These are phyloP conservation scores for Drosophila elegans DNA, from an alignment of 1,140 invertebrate species.

Conservation along the genomic window DNA sequence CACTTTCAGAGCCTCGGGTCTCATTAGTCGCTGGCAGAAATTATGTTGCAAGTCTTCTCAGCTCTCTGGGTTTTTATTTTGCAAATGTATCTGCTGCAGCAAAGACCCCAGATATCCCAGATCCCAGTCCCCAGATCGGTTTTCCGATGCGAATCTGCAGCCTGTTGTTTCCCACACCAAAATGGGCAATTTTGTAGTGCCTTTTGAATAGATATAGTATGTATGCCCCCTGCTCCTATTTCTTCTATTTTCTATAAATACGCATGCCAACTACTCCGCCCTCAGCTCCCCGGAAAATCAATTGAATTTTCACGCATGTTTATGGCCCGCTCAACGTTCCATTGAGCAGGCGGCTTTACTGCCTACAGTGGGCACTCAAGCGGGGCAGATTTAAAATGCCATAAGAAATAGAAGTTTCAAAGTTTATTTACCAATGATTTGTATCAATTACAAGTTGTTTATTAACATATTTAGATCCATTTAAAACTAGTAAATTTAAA, in stretches of 20 bases:
- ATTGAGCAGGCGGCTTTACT: constrained; percentile 7
- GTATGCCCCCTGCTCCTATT: not conserved
- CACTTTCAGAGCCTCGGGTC: constrained; percentile 21
- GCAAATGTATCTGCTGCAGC: constrained; percentile 18
- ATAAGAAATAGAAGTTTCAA: not conserved
- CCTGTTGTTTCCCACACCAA: constrained; percentile 58
- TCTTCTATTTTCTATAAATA: constrained; percentile 60
- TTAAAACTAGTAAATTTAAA: too few species aligned
- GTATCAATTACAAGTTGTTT: too few species aligned
- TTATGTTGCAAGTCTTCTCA: constrained; percentile 26
- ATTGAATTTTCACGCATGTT: constrained; percentile 82
- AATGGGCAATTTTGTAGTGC: constrained; percentile 54
- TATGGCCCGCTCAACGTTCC: constrained; percentile 43
- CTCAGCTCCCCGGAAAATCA: constrained; percentile 59
- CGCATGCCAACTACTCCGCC: constrained; percentile 34
- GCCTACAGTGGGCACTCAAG: constrained; percentile 16
- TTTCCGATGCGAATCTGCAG: constrained; percentile 30
- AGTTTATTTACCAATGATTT: not conserved
- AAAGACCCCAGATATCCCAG: constrained; percentile 4
- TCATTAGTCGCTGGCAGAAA: constrained; percentile 45
- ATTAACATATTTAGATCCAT: too few species aligned
- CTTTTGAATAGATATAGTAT: not conserved
- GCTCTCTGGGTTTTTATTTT: constrained; percentile 2
- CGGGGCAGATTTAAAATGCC: not conserved
- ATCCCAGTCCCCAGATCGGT: constrained; percentile 1